Conservation (phyloP, 2,888 invertebrate species). For the Conus canariensis region DNA sequence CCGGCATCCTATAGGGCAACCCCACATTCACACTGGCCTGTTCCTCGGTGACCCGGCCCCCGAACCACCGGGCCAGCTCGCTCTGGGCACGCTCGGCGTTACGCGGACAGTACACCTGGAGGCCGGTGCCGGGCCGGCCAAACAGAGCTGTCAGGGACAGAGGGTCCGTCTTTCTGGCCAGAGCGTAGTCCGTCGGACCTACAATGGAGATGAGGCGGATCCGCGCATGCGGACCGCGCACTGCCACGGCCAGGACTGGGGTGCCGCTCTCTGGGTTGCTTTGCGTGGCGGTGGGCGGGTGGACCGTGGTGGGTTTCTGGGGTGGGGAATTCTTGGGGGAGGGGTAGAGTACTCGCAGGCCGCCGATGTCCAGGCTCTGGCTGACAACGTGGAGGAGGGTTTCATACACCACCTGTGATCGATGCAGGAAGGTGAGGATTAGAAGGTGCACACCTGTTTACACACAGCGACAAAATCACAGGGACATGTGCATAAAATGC, state of each 20-base stretch:
- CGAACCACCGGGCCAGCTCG: constrained; percentile 75
- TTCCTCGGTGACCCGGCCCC: constrained; percentile 68
- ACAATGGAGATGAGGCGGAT: constrained; percentile 55
- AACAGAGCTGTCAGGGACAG: constrained; percentile 74
- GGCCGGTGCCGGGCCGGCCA: constrained; percentile 70
- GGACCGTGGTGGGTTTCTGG: background rate
- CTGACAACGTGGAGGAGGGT: background rate
- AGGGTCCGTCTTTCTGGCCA: constrained; percentile 73
- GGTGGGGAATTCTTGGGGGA: constrained; percentile 33
- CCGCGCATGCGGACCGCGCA: constrained; percentile 72
- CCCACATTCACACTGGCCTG: constrained; percentile 69
- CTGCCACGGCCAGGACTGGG: constrained; percentile 71
- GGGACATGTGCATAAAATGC: no score
- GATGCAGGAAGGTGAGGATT: no score
- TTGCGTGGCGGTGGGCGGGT: background rate
- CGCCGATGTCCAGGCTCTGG: constrained; percentile 35
- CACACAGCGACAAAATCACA: no score
- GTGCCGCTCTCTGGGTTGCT: constrained; percentile 63
- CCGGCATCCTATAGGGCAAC: constrained; percentile 62
- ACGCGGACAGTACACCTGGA: constrained; percentile 72
- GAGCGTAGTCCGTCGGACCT: constrained; percentile 73
- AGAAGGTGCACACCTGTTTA: no score
- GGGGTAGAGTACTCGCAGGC: constrained; percentile 32
- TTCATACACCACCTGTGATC: constrained; percentile 17
- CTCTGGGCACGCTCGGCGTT: constrained; percentile 58